A percentile compares a stretch with the other conserved stretches of the same genome.
phyloP scores from a whole-genome alignment of 2,797 vertebrate species.

The Choloepus didactylus region DNA sequence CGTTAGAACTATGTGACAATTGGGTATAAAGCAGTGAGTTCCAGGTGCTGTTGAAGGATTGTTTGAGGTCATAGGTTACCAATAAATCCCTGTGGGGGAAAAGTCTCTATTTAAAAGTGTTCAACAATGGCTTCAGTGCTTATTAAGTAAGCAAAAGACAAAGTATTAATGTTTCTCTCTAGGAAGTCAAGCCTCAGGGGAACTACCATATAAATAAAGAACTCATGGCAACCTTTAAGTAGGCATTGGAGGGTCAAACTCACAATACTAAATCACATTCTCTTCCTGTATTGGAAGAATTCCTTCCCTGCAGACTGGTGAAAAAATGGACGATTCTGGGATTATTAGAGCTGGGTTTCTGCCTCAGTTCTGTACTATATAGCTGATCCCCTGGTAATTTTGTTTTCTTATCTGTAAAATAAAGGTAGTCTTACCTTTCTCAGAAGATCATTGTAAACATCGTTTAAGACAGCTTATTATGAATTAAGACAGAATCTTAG shows the following conservation, averaged over 20 bases:
- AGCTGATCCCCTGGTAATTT: not conserved
- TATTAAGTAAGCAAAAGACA: slow-evolving; percentile 34
- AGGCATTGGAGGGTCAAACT: not conserved
- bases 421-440: slow-evolving; percentile 50
- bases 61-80: not conserved
- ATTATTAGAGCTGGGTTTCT: slow-evolving; percentile 12
- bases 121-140: not conserved
- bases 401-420: slow-evolving; percentile 48
- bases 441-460: slow-evolving; percentile 45
- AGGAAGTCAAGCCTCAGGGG: not conserved
- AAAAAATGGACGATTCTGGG: not conserved
- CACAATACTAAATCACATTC: not conserved
- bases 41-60: not conserved
- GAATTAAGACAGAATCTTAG: slow-evolving; percentile 47
- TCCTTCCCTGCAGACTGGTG: not conserved
- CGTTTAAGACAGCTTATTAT: slow-evolving; percentile 49
- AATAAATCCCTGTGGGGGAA: not conserved
- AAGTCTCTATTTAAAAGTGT: not conserved
- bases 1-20: slow-evolving; percentile 29
- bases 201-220: not conserved
- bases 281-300: not conserved
- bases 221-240: not conserved
- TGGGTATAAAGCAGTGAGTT: not conserved
- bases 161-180: slow-evolving; percentile 50
- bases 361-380: not conserved